Percentiles rank a stretch among this genome's conserved stretches.
Conservation (phyloP, 2,113 vertebrate species). For the Cyanoderma ruficeps region DNA sequence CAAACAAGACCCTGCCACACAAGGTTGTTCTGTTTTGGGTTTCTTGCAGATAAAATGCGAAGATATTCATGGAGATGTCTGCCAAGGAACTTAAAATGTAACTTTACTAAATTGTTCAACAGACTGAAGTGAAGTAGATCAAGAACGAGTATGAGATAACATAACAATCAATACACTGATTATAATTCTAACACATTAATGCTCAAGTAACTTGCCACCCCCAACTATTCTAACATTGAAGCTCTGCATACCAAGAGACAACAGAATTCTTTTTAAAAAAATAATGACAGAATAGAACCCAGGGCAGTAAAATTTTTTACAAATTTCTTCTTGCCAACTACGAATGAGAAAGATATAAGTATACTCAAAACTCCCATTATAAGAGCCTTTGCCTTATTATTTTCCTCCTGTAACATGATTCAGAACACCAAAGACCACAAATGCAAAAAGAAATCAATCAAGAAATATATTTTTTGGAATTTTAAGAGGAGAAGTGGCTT, state of each 20-base stretch:
- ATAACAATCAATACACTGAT: neutral
- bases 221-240: neutral
- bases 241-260: neutral
- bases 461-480: neutral
- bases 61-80: neutral
- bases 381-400: neutral
- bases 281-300: neutral
- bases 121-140: neutral
- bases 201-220: neutral
- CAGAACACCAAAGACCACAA: neutral
- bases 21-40: neutral
- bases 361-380: neutral
- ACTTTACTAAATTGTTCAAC: neutral
- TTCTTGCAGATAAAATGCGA: neutral
- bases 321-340: neutral
- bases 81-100: neutral
- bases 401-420: neutral
- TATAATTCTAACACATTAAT: neutral
- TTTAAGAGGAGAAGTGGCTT: constrained; percentile 17
- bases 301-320: neutral
- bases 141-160: neutral
- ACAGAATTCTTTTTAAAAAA: neutral
- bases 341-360: neutral
- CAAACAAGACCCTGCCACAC: neutral
- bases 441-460: neutral